Conservation (phyloP, 2,888 invertebrate genomes). For the Drosophila paracracens region DNA sequence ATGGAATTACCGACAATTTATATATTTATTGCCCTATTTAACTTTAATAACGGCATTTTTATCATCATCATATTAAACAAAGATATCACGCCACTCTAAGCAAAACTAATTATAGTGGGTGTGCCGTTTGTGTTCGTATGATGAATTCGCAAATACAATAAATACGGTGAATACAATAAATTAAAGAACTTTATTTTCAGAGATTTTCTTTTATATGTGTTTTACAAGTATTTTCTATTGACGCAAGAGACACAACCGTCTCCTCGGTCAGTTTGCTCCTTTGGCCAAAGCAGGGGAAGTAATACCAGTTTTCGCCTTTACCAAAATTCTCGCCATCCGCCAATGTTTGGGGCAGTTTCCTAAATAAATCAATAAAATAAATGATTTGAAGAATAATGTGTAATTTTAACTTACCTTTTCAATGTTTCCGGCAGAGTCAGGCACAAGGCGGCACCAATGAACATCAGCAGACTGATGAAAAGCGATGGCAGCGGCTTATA, state of each 20-base stretch:
- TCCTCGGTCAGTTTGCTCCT: constrained; percentile 18
- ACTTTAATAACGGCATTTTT: constrained; percentile 11
- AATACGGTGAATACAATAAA: constrained; percentile 24
- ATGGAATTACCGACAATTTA: constrained; percentile 21
- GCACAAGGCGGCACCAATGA: constrained; percentile 86
- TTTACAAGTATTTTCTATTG: constrained; percentile 18
- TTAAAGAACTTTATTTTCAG: constrained; percentile 35
- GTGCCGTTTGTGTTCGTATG: not conserved
- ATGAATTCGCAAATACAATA: constrained; percentile 5
- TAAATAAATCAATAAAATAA: constrained; percentile 27
- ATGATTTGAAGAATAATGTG: not conserved
- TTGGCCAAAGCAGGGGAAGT: constrained; percentile 84
- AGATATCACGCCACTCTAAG: constrained; percentile 7
- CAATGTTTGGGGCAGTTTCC: constrained; percentile 86
- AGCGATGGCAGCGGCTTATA: constrained; percentile 86
- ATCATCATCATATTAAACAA: not conserved
- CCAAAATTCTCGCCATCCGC: constrained; percentile 87
- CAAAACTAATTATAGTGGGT: not conserved
- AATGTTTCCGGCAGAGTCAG: constrained; percentile 87
- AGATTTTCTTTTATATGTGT: constrained; percentile 21
- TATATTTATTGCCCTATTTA: constrained; percentile 14
- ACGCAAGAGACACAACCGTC: not conserved
- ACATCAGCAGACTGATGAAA: constrained; percentile 85
- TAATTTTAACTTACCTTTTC: constrained; percentile 71
- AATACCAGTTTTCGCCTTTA: constrained; percentile 85